Evolutionary conservation across 2,797 vertebrate species (phyloP), one percentile per base, ranked within the genome.

Genomic region (Lithobates sylvaticus): DNA sequence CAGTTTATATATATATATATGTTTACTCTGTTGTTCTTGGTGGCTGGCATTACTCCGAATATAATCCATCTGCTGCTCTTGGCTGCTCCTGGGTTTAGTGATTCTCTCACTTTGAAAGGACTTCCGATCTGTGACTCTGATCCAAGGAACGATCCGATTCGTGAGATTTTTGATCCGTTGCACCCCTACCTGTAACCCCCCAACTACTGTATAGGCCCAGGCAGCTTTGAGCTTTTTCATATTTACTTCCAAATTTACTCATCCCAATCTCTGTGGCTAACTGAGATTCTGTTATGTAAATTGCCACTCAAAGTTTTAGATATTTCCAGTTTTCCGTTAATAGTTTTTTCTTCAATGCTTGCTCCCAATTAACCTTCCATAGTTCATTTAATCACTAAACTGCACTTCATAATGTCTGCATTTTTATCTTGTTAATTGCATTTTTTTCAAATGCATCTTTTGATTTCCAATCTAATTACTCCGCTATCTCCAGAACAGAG

Each of bases 341-440:
- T 88, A 86, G 82, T 90, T 84, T 92, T 91, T 36, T 88, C 88
- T 88, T 89, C 86, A 18, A 83, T 90, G 88, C 83, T 85, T 93
- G 93, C 91, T 94, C 92, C 90, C 92, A 94, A 94, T 94, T 94
- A 95, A 94, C 94, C 93, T 94, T 91, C 83, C 88, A 9, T 74
- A 47, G 80, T 92, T 86, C 91, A 90, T 92, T 91, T 92, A 91
- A 92, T 91, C 87, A 81, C 80, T 84, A 83, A 81, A 89, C 89
- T 70, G 87, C 67, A 86, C 88, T 91, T 90, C 36, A 84, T 81
- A 50, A 79, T 80, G 42, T 91, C 90, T 78, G 67, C 83, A 85
- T 92, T 92, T 87, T 87, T 84, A 79, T 84, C 81, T 87, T 83
- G 81, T 87, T 87, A 87, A 87, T 87, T 87, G 86, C 86, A 73